Evolutionary conservation across 2,113 vertebrate genomes (phyloP), one percentile per base, ranked within the genome.

Genomic region (Hippocampus guttulatus): DNA sequence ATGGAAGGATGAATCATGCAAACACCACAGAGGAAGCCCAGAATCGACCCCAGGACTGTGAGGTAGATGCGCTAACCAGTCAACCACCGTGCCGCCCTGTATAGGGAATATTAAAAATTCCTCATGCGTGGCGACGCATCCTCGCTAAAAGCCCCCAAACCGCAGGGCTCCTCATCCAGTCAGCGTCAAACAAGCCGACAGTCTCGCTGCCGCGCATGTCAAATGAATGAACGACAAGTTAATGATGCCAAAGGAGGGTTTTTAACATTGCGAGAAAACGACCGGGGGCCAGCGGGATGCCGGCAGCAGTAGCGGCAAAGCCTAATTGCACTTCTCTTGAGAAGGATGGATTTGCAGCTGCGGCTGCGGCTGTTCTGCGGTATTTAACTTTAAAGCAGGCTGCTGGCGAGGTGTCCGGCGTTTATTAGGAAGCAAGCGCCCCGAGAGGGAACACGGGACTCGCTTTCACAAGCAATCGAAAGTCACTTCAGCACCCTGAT

Each of bases 401-500:
- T 23, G 52, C n/a, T 11, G 52, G 52, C 52, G 21, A 55, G 52
- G 23, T 23, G 52, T 55, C 52, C 52, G 30, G 30, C 33, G 20
- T 5, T 63, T 63, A 40, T 40, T n/a, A 41, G 61, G 38, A 63
- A n/a, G 33, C 61, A 2, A 41, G 18, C 33, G 8, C 20, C 20
- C 8, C 18, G 3, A 63, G 15, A 61, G 15, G 58, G 15, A 61
- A 61, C 30, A 18, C 27, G 33, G 18, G 25, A 41, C 33, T 20
- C 33, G 60, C 30, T 63, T 63, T 38, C 60, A n/a, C 54, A 54
- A n/a, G 33, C 67, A 74, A 81, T 77, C 78, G 67, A 62, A 70
- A 61, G 60, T 30, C 64, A 62, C 64, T 64, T 65, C 62, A 30
- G 58, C 20, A 7, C 1, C 57, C 40, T 47, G 52, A 55, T 18